A percentile compares a stretch with the other conserved stretches of the same genome.
These are phyloP conservation scores for Ichneumoninae sp. DNA, from an alignment of 2,888 invertebrate genomes.

Conservation along the genomic window DNA sequence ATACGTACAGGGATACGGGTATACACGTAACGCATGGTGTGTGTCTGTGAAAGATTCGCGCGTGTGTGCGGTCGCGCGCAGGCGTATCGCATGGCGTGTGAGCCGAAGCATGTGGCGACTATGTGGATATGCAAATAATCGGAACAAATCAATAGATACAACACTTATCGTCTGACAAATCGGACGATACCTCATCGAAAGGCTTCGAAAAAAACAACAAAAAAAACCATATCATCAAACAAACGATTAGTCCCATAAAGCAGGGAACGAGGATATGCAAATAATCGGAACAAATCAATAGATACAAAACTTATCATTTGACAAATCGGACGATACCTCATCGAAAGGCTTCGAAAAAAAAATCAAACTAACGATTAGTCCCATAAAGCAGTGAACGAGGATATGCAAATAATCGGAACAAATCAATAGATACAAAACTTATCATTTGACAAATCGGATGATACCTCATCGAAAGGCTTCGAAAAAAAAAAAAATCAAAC, in stretches of 20 bases:
- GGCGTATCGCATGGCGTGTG: background rate
- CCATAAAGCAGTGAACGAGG: no score
- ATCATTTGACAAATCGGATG: constrained; percentile 35
- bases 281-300: no score
- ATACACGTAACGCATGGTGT: background rate
- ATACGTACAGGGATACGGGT: constrained; percentile 35
- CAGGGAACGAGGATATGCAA: no score
- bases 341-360: no score
- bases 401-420: no score
- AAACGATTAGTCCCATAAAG: no score
- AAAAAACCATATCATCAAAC: no score
- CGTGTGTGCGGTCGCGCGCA: background rate
- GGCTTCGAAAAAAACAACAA: no score
- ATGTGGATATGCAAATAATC: constrained; percentile 27
- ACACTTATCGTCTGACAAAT: background rate
- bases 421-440: background rate
- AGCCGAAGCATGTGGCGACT: background rate
- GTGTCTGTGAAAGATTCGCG: background rate
- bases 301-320: no score
- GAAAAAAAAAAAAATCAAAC: constrained; percentile 1
- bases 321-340: no score
- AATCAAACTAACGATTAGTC: no score
- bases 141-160: constrained; percentile 3
- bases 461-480: background rate
- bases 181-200: no score